Percentiles rank a stretch among this genome's conserved stretches.
Conservation (phyloP, 2,888 invertebrate species). For the Drosophila cognata region DNA sequence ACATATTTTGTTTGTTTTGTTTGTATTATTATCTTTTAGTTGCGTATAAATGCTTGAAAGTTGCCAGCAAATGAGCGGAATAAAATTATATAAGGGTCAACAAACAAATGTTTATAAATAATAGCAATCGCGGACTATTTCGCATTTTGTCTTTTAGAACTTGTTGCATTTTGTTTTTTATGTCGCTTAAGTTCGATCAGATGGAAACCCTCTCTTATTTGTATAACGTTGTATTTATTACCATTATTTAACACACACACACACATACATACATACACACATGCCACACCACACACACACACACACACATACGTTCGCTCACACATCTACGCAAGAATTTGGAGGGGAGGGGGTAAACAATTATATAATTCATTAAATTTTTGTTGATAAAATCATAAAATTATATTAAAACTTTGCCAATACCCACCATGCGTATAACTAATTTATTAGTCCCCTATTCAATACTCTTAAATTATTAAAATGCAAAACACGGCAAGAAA, state of each 20-base stretch:
- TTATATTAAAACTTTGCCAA: constrained; percentile 71
- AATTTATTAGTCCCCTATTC: constrained; percentile 77
- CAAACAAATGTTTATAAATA: constrained; percentile 11
- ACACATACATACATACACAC: constrained; percentile 28
- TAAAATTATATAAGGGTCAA: constrained; percentile 14
- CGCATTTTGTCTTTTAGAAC: constrained; percentile 20
- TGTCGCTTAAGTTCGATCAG: constrained; percentile 39
- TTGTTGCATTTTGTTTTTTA: constrained; percentile 50
- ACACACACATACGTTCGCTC: constrained; percentile 31
- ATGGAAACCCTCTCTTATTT: constrained; percentile 68
- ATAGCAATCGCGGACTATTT: constrained; percentile 21
- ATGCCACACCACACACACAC: constrained; percentile 31
- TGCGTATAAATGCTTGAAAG: constrained; percentile 21
- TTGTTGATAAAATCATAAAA: constrained; percentile 61
- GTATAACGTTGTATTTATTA: constrained; percentile 76
- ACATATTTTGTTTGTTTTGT: constrained; percentile 28
- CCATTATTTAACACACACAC: constrained; percentile 60
- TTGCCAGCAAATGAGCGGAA: constrained; percentile 16
- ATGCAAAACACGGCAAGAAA: constrained; percentile 36
- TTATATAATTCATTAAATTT: constrained; percentile 61
- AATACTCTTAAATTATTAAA: constrained; percentile 83
- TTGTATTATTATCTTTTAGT: constrained; percentile 78
- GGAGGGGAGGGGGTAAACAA: constrained; percentile 25
- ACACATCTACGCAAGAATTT: constrained; percentile 35
- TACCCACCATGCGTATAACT: constrained; percentile 76